Percentiles rank a stretch among this genome's conserved stretches.
phyloP scores from a whole-genome alignment of 2,888 invertebrate species.

The Dasypolia templi region DNA sequence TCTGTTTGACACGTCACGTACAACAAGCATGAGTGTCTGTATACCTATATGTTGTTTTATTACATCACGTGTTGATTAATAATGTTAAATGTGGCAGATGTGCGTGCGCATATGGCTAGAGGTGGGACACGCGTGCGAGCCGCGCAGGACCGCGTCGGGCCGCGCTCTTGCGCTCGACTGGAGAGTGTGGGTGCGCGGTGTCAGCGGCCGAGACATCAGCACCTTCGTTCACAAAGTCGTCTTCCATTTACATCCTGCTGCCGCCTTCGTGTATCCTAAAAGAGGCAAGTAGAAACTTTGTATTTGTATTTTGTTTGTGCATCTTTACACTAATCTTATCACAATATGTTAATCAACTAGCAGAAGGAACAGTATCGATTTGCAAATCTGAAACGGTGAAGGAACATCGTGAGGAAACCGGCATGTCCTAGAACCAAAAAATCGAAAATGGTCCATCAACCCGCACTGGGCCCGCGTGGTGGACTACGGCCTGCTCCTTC shows the following conservation, averaged over 20 bases:
- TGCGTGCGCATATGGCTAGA: constrained; percentile 89
- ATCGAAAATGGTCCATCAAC: background rate
- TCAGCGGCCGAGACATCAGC: constrained; percentile 85
- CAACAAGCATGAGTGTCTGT: constrained; percentile 12
- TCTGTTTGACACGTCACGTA: constrained; percentile 16
- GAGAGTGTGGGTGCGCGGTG: constrained; percentile 87
- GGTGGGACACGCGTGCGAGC: constrained; percentile 87
- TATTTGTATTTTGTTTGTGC: background rate
- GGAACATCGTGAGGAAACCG: background rate
- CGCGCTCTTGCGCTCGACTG: constrained; percentile 86
- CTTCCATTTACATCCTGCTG: constrained; percentile 84
- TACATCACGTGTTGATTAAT: constrained; percentile 36
- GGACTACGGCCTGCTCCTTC: background rate
- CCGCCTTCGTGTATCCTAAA: constrained; percentile 87
- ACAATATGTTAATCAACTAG: constrained; percentile 7
- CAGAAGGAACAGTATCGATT: background rate
- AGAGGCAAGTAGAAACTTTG: constrained; percentile 75
- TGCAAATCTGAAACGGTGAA: constrained; percentile 4
- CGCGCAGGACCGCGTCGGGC: constrained; percentile 82
- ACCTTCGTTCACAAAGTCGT: constrained; percentile 88
- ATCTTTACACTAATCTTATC: background rate
- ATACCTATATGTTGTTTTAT: constrained; percentile 5
- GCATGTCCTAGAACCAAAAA: background rate
- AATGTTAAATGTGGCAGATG: constrained; percentile 77
- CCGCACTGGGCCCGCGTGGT: background rate